Conservation (phyloP, 1,140 invertebrate genomes). For the Acromyrmex echinatior region DNA sequence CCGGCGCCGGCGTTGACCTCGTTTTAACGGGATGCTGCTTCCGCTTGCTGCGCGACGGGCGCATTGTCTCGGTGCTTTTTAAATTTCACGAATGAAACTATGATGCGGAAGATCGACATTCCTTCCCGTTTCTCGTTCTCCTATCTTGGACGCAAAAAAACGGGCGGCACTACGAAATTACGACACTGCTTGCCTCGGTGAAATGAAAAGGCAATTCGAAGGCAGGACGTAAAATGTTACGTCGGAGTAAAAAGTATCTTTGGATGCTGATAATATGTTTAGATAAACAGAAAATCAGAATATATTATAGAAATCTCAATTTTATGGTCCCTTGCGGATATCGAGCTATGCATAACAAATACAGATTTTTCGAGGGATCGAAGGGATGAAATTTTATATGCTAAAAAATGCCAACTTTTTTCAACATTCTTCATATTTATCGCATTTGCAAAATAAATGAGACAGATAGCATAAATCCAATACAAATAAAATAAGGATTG, state of each 20-base stretch:
- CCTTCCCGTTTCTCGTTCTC: not conserved
- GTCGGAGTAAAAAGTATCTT: not conserved
- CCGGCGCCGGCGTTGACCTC: constrained; percentile 66
- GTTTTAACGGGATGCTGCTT: constrained; percentile 75
- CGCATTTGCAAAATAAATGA: not conserved
- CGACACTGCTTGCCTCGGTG: not conserved
- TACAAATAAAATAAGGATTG: too few species aligned
- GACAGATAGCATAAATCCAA: too few species aligned
- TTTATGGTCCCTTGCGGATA: not conserved
- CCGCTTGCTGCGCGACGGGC: constrained; percentile 61
- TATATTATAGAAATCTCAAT: not conserved
- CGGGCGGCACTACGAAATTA: constrained; percentile 5
- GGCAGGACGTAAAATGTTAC: not conserved
- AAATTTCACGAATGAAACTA: constrained; percentile 44
- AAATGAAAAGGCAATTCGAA: not conserved
- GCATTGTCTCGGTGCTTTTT: constrained; percentile 42
- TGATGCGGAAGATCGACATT: constrained; percentile 22
- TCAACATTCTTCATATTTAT: not conserved
- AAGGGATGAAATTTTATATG: constrained; percentile 3
- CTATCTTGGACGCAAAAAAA: not conserved
- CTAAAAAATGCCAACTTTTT: not conserved
- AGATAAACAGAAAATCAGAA: constrained; percentile 11
- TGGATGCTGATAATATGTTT: not conserved
- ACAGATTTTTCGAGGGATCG: not conserved
- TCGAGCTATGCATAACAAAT: not conserved